Conservation (phyloP, 2,113 vertebrate species). For the Marmota flaviventris region DNA sequence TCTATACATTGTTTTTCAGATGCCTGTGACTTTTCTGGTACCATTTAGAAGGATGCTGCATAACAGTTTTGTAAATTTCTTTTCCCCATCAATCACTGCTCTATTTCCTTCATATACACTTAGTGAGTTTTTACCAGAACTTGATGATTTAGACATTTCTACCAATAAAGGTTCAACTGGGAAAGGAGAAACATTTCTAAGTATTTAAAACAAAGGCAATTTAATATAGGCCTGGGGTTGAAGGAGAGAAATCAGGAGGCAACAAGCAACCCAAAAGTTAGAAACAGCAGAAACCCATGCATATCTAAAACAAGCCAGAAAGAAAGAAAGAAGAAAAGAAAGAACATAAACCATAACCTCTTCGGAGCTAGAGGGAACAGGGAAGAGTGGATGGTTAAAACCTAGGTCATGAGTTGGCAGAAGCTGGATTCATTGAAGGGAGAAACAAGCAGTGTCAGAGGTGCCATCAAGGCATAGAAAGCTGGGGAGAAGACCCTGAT, state of each 20-base stretch:
- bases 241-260: not conserved
- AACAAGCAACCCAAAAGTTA: not conserved
- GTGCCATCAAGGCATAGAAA: not conserved
- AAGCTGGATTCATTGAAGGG: not conserved
- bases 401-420: not conserved
- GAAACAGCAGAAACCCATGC: not conserved
- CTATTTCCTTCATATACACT: conserved; percentile 29
- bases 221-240: not conserved
- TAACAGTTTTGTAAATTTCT: conserved; percentile 23
- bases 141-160: conserved; percentile 29
- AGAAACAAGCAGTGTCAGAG: not conserved
- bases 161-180: not conserved
- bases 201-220: conserved; percentile 49
- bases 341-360: not conserved
- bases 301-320: too few relatives aligned
- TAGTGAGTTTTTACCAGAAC: not conserved
- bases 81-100: conserved; percentile 2
- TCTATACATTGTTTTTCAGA: conserved; percentile 25
- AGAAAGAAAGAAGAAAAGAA: too few relatives aligned
- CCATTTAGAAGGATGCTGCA: conserved; percentile 6
- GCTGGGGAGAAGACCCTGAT: not conserved
- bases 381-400: not conserved
- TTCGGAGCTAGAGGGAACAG: not conserved
- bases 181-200: conserved; percentile 33
- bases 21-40: not conserved